Evolutionary conservation across 2,113 vertebrate genomes (phyloP), one percentile per base, ranked within the genome.

Genomic region (Parus major): DNA sequence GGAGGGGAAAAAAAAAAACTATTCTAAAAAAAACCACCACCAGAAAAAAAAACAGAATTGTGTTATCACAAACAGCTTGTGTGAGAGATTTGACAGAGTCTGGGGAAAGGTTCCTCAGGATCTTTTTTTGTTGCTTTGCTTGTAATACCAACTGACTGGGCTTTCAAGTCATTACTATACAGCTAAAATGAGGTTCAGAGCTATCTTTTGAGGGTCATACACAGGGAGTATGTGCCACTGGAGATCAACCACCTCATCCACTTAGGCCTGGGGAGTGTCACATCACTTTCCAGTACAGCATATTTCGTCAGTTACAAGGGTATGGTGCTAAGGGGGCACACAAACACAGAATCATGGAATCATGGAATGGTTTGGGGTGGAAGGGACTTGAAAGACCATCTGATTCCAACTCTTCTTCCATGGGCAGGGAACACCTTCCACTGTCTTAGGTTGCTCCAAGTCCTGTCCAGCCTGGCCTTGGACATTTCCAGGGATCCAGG

Each of bases 391-490:
- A n/a, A 66, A 60, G 5, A 21, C 2, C 24, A 53, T 6, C 19
- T 19, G 9, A 6, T 59, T 44, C 22, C 52, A 57, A 12, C 2
- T 5, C 2, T 29, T 4, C 13, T 66, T 33, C 10, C 7, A 21
- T 10, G 23, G 35, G 1, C 33, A 81, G 12, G 8, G 28, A 68
- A 68, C n/a, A 68, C 6, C 31, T 60, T 4, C 16, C 20, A 68
- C 29, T 7, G 5, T 0, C 28, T 28, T 69, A 82, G 4, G 3
- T 1, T 11, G 39, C 24, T 68, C 61, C 46, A 66, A 59, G 11
- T 12, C 27, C 60, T 0, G 0, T n/a, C 28, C 69, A 31, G 0
- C 17, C 29, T 47, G 28, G 8, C 24, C 55, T 27, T 1, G 46
- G 47, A 61, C 13, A 31, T 13, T 68, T 22, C 53, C n/a, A 68